Evolutionary conservation across 2,888 invertebrate genomes (phyloP), one percentile per base, ranked within the genome.

Genomic region (Aphrophora alni): DNA sequence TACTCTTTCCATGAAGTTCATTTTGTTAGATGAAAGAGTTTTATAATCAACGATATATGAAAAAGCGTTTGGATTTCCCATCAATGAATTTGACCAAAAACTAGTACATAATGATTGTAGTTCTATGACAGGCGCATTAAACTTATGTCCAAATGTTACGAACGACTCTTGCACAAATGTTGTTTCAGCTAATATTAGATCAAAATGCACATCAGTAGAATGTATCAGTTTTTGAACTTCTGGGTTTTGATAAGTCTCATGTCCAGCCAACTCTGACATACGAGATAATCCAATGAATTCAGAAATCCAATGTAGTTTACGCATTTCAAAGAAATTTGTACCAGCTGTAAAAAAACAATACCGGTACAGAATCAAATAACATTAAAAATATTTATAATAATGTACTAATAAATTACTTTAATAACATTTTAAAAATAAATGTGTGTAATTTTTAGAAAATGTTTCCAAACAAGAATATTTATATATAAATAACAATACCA

Each of bases 1-100:
- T 0, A 91, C 51, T 38, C 91, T 87, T 26, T 88, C 85, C 0
- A 84, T 69, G 27, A 90, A 89, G 51, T 84, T 84, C 90, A 91
- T 90, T 1, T 88, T 86, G 68, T 88, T 88, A 0, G 88, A 86
- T 21, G 90, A 89, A 38, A 1, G 21, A n/a, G 59, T 59, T 59
- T 59, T 59, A 14, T 59, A 59, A 59, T 59, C 59, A 21, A 59
- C 59, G 1, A 59, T 59, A 8, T 59, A 59, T 5, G 59, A 59
- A 59, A 59, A 59, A 3, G 59, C 12, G 14, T 59, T 59, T 2
- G 59, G 59, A 59, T 59, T 59, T 59, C 59, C 21, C 59, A 59
- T 59, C n/a, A 59, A 3, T 8, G 12, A n/a, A 21, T 59, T 59
- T 21, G 59, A 59, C 59, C 59, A 59, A 59, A 59, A 59, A 59